Evolutionary conservation across 1,140 invertebrate genomes (phyloP), one percentile per base, ranked within the genome.

Genomic region (Calliphora vicina): DNA sequence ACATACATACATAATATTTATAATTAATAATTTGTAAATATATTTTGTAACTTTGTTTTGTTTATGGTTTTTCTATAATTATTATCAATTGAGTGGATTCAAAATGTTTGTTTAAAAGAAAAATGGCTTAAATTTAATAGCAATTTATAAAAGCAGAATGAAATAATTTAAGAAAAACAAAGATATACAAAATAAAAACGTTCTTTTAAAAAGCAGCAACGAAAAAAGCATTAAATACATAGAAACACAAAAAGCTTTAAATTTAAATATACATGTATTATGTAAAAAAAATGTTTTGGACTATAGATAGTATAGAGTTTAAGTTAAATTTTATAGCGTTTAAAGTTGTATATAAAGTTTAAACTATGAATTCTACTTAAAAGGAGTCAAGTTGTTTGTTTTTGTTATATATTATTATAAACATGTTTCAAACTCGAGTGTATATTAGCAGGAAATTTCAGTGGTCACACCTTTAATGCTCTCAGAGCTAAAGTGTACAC

Each of bases 401-500:
- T 73, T 26, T 17, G 1, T 35, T 13, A n/a, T n/a, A n/a, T n/a
- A n/a, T 76, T 43, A 76, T 78, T 78, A 78, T 78, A 78, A 43
- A 71, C 17, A 71, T 67, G 80, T 61, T 42, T 61, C 29, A 42
- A 71, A 61, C 57, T 61, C 80, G 20, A 81, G 43, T 17, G 29
- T 73, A 50, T 89, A 88, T 90, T 89, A 90, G 87, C 89, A 90
- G 84, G 85, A 86, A 74, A 91, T 86, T 73, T 91, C 90, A 61
- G 87, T 91, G 74, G 87, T 86, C 20, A 90, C 87, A 82, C 86
- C 87, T 89, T 93, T 93, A 57, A 93, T 93, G 85, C 92, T 92
- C 84, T 93, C 92, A 1, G 92, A 92, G 85, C 90, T 95, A 94
- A 97, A 98, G 91, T 96, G 95, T 23, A 98, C 92, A 61, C 95